Evolutionary conservation across 2,888 invertebrate species (phyloP).

Genomic region (Eudasyphora cyanicolor): DNA sequence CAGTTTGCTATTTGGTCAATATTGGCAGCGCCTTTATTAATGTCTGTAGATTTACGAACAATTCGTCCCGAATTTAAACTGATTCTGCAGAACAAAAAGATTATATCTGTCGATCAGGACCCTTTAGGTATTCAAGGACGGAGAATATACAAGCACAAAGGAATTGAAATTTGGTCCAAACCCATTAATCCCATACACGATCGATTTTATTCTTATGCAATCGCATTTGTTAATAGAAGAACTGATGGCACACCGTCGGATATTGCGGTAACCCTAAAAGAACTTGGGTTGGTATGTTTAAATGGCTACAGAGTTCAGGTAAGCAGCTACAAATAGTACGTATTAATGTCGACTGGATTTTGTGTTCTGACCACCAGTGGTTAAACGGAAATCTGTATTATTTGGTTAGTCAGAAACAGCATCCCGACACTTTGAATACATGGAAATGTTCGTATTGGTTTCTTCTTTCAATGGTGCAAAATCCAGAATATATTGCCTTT

Average conservation of each 20-base stretch:
- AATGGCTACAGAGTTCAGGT: constrained; percentile 93
- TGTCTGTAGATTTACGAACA: constrained; percentile 96
- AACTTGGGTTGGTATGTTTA: constrained; percentile 89
- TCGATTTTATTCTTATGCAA: constrained; percentile 93
- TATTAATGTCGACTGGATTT: no score
- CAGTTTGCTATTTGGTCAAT: constrained; percentile 99
- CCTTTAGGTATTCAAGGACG: constrained; percentile 94
- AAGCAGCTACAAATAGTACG: constrained; percentile 68
- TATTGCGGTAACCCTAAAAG: constrained; percentile 89
- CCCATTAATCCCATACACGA: constrained; percentile 92
- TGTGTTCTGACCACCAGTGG: no score
- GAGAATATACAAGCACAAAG: constrained; percentile 95
- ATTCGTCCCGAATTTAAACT: constrained; percentile 94
- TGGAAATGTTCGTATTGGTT: no score
- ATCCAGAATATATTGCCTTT: no score
- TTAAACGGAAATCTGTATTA: no score
- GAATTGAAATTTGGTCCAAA: constrained; percentile 96
- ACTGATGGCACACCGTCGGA: constrained; percentile 96
- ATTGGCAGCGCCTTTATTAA: constrained; percentile 95
- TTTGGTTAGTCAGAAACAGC: no score
- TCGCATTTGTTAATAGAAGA: constrained; percentile 93
- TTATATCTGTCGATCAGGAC: constrained; percentile 97
- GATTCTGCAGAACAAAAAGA: constrained; percentile 94
- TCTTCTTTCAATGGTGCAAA: no score
- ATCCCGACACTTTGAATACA: no score